Conservation (phyloP, 1,140 invertebrate species). For the Lethrus apterus region DNA sequence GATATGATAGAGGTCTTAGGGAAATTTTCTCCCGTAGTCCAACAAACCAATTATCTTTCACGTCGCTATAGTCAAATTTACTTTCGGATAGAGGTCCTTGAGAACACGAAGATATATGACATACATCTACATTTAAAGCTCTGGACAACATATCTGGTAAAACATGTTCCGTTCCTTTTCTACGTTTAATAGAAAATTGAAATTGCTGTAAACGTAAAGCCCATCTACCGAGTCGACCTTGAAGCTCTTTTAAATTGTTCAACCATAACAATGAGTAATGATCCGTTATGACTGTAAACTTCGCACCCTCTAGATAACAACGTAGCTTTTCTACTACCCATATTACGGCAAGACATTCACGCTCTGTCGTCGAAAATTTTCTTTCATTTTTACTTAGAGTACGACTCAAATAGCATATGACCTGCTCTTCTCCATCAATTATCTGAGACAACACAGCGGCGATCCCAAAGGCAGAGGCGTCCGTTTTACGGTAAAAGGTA, state of each 20-base stretch:
- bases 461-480: constrained; percentile 11
- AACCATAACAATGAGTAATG: constrained; percentile 24
- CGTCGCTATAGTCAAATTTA: not conserved
- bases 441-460: constrained; percentile 20
- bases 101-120: too few species aligned
- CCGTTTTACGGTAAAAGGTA: constrained; percentile 25
- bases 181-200: constrained; percentile 30
- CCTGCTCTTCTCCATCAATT: constrained; percentile 23
- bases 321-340: constrained; percentile 31
- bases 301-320: constrained; percentile 26
- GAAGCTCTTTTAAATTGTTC: constrained; percentile 17
- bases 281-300: constrained; percentile 26
- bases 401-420: constrained; percentile 38
- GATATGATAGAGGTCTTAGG: constrained; percentile 7
- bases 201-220: constrained; percentile 34
- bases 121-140: too few species aligned
- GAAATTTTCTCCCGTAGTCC: not conserved
- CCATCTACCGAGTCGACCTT: constrained; percentile 24
- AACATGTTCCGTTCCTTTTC: constrained; percentile 35
- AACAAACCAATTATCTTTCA: constrained; percentile 14
- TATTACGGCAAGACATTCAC: constrained; percentile 42
- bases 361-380: constrained; percentile 38
- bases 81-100: too few species aligned
- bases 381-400: constrained; percentile 31
- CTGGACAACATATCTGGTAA: constrained; percentile 25